Conservation (phyloP, 2,888 invertebrate species). For the Amphipyra berbera region DNA sequence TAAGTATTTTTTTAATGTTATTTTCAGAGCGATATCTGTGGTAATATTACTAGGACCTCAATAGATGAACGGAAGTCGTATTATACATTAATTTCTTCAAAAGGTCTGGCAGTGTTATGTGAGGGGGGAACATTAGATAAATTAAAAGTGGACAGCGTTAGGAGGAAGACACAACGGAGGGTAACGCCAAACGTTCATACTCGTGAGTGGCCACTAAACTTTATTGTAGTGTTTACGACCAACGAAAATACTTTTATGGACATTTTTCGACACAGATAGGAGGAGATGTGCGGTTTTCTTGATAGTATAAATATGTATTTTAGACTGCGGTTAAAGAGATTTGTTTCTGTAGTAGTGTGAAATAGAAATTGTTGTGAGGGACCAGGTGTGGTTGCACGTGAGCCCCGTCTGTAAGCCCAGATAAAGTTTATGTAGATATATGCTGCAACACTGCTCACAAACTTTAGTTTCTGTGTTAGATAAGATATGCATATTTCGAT, state of each 20-base stretch:
- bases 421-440: slow-evolving; percentile 37
- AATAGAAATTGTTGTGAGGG: slow-evolving; percentile 29
- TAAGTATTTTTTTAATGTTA: too few relatives aligned
- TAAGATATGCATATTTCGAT: slow-evolving; percentile 16
- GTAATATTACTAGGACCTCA: slow-evolving; percentile 2
- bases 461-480: slow-evolving; percentile 15
- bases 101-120: slow-evolving; percentile 50
- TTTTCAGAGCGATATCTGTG: not conserved
- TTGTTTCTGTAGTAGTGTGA: slow-evolving; percentile 36
- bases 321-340: slow-evolving; percentile 31
- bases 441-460: slow-evolving; percentile 9
- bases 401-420: slow-evolving; percentile 30
- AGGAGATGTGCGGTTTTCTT: slow-evolving; percentile 57
- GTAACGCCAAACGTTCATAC: slow-evolving; percentile 66
- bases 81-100: slow-evolving; percentile 43
- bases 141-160: slow-evolving; percentile 68
- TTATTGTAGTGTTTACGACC: slow-evolving; percentile 84
- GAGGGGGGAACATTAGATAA: slow-evolving; percentile 66
- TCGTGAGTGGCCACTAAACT: slow-evolving; percentile 82
- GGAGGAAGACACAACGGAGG: slow-evolving; percentile 60
- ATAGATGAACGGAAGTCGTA: slow-evolving; percentile 14
- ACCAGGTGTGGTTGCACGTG: slow-evolving; percentile 38
- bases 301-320: slow-evolving; percentile 37
- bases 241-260: slow-evolving; percentile 63
- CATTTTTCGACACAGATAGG: slow-evolving; percentile 64